Evolutionary conservation across 2,797 vertebrate genomes (phyloP), one percentile per base, ranked within the genome.

Genomic region (Malurus leucopterus): DNA sequence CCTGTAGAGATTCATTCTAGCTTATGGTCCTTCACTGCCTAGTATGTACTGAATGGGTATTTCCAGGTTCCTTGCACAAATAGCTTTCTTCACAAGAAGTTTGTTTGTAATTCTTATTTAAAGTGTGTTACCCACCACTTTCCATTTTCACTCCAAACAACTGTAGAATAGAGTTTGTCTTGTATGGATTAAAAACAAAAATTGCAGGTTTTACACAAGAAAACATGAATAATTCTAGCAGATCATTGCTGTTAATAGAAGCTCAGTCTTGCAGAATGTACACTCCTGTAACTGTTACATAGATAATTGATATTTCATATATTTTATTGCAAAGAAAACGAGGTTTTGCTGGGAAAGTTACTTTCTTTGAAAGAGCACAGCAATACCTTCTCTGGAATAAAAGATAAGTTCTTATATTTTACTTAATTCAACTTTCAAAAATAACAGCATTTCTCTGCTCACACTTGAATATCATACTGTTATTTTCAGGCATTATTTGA

Each of bases 401-500:
- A 22, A 6, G 20, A 54, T 40, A 34, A 54, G 3, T 49, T 15
- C 6, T 15, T 24, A 8, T 63, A 17, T 64, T 90, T 84, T 58
- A 32, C 27, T 71, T 40, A 50, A 29, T 51, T 9, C 13, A 57
- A 0, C 24, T 88, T 91, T 9, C 13, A 88, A 89, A 79, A 19
- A 34, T 15, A n/a, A 32, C 4, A 15, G 3, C 57, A 5, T 88
- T 93, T 92, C 11, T 90, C 34, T 86, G 55, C 51, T 90, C 36
- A 64, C 1, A 2, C 29, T 87, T 79, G 20, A 68, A 44, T 92
- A 84, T 75, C 24, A 30, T 59, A 10, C 65, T 94, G 47, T 96
- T 57, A 94, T 87, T 96, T 96, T 43, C 97, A 99, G 99, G 98
- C 98, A 76, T 96, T 99, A 96, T 99, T 99, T 95, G 99, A 99